Conservation (phyloP, 2,113 vertebrate genomes). For the Cochlearius cochlearius region DNA sequence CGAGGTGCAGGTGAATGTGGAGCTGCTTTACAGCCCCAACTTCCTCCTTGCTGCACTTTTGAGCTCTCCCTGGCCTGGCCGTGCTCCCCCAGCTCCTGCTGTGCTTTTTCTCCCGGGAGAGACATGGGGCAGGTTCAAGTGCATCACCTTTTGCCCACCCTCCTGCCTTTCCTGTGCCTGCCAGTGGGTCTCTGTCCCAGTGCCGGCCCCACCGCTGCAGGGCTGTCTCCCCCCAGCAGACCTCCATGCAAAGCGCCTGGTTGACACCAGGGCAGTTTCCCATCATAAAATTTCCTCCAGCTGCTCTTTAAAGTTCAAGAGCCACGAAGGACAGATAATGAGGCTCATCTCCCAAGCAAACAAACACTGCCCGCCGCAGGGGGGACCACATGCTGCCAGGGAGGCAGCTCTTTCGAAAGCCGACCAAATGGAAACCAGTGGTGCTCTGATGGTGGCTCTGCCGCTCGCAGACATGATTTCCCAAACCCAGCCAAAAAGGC, state of each 20-base stretch:
- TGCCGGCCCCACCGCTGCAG: fast-evolving
- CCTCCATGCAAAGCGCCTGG: background rate
- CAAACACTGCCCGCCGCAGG: background rate
- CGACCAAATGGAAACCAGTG: background rate
- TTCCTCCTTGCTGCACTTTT: background rate
- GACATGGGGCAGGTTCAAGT: fast-evolving
- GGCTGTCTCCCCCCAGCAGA: background rate
- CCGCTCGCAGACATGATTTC: background rate
- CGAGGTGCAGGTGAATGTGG: background rate
- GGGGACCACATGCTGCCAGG: background rate
- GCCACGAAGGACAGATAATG: background rate
- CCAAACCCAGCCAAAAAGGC: background rate
- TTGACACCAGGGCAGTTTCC: slow-evolving; percentile 49
- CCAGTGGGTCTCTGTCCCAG: background rate
- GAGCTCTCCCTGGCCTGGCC: background rate
- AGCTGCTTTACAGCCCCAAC: background rate
- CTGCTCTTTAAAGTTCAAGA: slow-evolving; percentile 32
- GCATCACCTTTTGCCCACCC: background rate
- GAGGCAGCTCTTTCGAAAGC: slow-evolving; percentile 24
- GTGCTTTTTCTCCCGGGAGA: background rate
- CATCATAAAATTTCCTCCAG: slow-evolving; percentile 12
- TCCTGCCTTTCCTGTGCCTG: background rate
- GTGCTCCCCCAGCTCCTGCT: background rate
- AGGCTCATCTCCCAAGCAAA: slow-evolving; percentile 53
- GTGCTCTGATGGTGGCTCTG: background rate